Percentiles rank a stretch among this genome's conserved stretches.
These are phyloP conservation scores for Neosilurus mollespiculum DNA, from an alignment of 2,797 vertebrate species.

Conservation along the genomic window DNA sequence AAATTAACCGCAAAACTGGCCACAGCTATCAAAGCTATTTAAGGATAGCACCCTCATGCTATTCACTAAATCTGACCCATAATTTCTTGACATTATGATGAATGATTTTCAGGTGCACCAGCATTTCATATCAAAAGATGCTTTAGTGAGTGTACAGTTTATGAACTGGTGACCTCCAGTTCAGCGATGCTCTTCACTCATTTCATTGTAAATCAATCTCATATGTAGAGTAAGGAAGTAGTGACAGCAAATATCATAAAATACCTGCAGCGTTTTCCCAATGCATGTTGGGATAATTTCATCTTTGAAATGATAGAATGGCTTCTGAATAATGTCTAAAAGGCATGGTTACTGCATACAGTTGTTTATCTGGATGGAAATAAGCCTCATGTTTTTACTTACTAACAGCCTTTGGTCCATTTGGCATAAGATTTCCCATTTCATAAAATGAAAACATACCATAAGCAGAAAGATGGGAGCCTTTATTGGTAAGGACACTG, in stretches of 20 bases:
- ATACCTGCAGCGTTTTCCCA: slow-evolving; percentile 12
- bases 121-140: background rate
- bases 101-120: background rate
- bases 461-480: background rate
- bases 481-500: background rate
- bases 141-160: background rate
- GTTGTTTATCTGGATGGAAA: slow-evolving; percentile 44
- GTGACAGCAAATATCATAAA: slow-evolving; percentile 10
- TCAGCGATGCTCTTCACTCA: slow-evolving; percentile 4
- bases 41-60: no score
- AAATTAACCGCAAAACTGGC: no score
- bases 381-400: slow-evolving; percentile 34
- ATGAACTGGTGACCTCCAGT: slow-evolving; percentile 10
- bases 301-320: slow-evolving; percentile 29
- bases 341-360: slow-evolving; percentile 35
- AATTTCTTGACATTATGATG: background rate
- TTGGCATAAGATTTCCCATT: slow-evolving; percentile 21
- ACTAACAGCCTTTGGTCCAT: slow-evolving; percentile 29
- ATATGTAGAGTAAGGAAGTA: slow-evolving; percentile 20
- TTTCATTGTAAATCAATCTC: slow-evolving; percentile 19
- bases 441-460: slow-evolving; percentile 33
- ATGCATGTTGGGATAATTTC: slow-evolving; percentile 21
- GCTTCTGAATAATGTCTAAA: slow-evolving; percentile 29
- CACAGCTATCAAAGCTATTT: no score
- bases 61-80: no score